phyloP scores from a whole-genome alignment of 2,888 invertebrate species.

The Drosophila lacicola region DNA sequence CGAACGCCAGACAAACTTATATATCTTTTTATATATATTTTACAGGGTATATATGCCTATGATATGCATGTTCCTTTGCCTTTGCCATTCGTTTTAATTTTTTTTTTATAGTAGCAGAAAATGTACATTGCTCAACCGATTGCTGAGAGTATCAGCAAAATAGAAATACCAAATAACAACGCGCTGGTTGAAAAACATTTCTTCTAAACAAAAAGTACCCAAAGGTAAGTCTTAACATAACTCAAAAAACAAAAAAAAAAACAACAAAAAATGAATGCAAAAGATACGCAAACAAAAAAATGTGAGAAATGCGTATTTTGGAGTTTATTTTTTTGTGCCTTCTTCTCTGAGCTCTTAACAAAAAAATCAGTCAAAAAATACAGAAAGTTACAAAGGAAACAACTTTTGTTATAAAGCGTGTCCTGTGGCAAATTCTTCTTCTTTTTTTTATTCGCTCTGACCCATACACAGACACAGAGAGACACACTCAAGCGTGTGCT shows the following conservation, averaged over 20 bases:
- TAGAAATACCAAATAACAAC: neutral
- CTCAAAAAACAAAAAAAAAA: neutral
- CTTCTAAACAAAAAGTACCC: constrained; percentile 5
- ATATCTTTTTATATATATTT: neutral
- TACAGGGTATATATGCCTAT: neutral
- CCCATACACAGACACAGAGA: constrained; percentile 35
- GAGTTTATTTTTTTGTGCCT: constrained; percentile 1
- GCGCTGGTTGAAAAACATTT: neutral
- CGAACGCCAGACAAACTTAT: neutral
- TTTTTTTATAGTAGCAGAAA: neutral
- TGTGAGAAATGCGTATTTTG: constrained; percentile 17
- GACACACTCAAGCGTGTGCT: constrained; percentile 29
- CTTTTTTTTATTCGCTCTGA: constrained; percentile 33
- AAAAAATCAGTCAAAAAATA: constrained; percentile 11
- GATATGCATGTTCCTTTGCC: neutral
- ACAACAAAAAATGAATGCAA: neutral
- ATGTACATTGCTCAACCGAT: neutral
- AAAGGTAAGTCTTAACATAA: constrained; percentile 11
- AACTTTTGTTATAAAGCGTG: constrained; percentile 76
- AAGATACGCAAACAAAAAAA: constrained; percentile 2
- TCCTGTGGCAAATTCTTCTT: constrained; percentile 74
- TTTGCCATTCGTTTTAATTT: neutral
- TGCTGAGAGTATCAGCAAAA: neutral
- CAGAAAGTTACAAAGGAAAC: constrained; percentile 65
- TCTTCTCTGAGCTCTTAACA: neutral